A percentile compares a stretch with the other conserved stretches of the same genome.
phyloP scores from a whole-genome alignment of 2,113 vertebrate genomes.

The Pseudopipra pipra region DNA sequence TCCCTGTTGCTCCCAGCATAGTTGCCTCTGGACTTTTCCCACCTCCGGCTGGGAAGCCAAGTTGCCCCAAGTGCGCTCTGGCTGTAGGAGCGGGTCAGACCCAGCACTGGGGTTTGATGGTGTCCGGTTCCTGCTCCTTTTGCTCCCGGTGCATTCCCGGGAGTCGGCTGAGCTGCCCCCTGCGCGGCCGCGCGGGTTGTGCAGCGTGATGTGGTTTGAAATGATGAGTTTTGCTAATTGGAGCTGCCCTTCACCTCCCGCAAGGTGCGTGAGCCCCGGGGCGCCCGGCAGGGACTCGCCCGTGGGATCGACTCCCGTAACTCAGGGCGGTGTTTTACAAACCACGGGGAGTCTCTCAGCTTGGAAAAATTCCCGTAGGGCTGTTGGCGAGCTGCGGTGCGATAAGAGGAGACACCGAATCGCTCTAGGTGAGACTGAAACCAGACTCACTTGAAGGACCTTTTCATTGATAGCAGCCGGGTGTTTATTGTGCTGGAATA shows the following conservation, averaged over 20 bases:
- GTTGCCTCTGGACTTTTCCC: background rate
- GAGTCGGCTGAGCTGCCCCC: background rate
- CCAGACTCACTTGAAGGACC: background rate
- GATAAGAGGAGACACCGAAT: background rate
- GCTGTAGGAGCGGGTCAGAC: background rate
- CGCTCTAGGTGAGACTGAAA: background rate
- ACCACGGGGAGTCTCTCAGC: accelerated
- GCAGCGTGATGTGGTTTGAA: background rate
- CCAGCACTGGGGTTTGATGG: background rate
- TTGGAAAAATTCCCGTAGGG: background rate
- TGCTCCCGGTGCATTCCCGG: accelerated
- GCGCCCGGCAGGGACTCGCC: background rate
- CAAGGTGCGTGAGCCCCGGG: background rate
- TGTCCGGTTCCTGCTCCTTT: background rate
- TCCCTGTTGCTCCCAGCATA: background rate
- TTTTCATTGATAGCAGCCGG: background rate
- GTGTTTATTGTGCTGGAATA: background rate
- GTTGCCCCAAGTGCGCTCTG: background rate
- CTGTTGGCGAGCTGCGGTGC: background rate
- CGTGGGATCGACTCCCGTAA: background rate
- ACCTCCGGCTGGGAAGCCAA: background rate
- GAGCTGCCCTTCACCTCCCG: background rate
- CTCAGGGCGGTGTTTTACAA: background rate
- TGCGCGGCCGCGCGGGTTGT: background rate
- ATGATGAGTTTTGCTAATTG: background rate